A percentile compares a stretch with the other conserved stretches of the same genome.
phyloP scores from a whole-genome alignment of 2,113 vertebrate genomes.

The Chauna torquata region DNA sequence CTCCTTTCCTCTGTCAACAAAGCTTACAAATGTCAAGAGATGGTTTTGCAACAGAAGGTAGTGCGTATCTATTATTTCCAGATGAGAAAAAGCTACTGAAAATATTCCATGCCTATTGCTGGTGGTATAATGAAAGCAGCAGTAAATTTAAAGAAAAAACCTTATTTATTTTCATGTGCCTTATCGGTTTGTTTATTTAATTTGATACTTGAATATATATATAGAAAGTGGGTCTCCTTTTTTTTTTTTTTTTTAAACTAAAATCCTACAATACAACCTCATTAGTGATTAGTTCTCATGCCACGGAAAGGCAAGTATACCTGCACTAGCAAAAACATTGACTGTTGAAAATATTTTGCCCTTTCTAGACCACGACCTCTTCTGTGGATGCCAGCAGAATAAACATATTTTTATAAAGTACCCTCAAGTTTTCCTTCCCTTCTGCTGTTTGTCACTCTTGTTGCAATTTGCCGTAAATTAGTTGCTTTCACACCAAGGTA shows the following conservation, averaged over 20 bases:
- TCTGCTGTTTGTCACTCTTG: background rate
- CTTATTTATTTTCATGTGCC: background rate
- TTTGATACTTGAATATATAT: background rate
- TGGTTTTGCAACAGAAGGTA: constrained; percentile 21
- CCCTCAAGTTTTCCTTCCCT: background rate
- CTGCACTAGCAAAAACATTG: background rate
- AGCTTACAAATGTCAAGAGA: background rate
- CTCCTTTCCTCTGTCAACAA: constrained; percentile 36
- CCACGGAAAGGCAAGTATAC: background rate
- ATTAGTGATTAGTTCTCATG: background rate
- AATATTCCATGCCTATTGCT: background rate
- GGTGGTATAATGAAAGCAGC: background rate
- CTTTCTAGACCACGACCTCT: background rate
- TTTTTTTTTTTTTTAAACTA: background rate
- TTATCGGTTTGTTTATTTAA: background rate
- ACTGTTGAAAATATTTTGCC: background rate
- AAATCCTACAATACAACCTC: background rate
- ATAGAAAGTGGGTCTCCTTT: background rate
- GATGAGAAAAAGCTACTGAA: background rate
- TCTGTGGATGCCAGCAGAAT: background rate
- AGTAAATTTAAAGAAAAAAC: background rate
- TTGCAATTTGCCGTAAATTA: background rate
- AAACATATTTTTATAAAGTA: background rate
- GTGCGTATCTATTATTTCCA: background rate
- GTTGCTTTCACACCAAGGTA: background rate